phyloP scores from a whole-genome alignment of 2,888 invertebrate genomes.

The Nemurella pictetii region DNA sequence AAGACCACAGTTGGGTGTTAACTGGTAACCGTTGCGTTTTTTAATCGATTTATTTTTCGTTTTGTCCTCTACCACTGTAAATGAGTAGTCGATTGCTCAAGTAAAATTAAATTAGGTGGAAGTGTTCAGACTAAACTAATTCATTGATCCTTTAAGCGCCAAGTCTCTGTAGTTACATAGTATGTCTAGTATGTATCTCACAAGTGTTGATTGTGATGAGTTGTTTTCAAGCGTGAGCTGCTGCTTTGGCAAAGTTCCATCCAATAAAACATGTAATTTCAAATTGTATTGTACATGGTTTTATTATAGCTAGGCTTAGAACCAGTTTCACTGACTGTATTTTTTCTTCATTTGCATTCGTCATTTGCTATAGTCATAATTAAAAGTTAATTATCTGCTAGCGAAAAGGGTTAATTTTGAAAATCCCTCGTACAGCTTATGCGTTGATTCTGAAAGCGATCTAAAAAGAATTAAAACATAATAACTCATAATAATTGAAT shows the following conservation, averaged over 20 bases:
- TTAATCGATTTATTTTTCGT: not conserved
- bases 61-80: too few relatives aligned
- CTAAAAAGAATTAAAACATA: too few relatives aligned
- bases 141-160: slow-evolving; percentile 9
- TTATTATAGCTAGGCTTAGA: not conserved
- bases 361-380: not conserved
- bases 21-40: not conserved
- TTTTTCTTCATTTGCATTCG: not conserved
- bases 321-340: not conserved
- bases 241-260: slow-evolving; percentile 3
- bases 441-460: too few relatives aligned
- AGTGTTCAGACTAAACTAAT: not conserved
- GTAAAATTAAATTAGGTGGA: not conserved
- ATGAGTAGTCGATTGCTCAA: not conserved
- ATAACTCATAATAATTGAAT: too few relatives aligned
- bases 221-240: not conserved
- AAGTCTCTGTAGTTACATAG: not conserved
- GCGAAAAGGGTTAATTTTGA: too few relatives aligned
- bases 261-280: slow-evolving; percentile 15
- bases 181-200: too few relatives aligned
- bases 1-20: slow-evolving; percentile 13
- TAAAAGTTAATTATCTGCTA: not conserved
- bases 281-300: slow-evolving; percentile 18
- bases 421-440: too few relatives aligned
- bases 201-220: not conserved